A percentile compares a stretch with the other conserved stretches of the same genome.
Conservation (phyloP, 2,113 vertebrate species). For the Bubo blakistoni region DNA sequence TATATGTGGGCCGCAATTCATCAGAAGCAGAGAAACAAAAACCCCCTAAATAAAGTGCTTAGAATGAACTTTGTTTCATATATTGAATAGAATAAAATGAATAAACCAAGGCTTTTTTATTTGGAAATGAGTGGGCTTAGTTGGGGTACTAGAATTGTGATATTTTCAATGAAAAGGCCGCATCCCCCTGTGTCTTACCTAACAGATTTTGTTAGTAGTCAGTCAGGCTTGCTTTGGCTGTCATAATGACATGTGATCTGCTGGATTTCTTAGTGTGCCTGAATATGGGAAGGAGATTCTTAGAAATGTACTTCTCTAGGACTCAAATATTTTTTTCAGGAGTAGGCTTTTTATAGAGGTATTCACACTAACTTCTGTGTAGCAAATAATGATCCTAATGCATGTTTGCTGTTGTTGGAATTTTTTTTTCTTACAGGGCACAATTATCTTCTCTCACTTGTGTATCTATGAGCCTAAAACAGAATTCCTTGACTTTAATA, state of each 20-base stretch:
- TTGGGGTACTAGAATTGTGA: neutral
- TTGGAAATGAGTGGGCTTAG: neutral
- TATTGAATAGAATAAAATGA: neutral
- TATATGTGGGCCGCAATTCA: rapidly evolving
- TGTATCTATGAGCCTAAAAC: neutral
- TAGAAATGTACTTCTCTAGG: neutral
- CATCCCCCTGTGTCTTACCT: neutral
- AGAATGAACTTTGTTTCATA: neutral
- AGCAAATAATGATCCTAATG: neutral
- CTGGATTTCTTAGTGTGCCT: neutral
- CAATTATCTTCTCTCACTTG: neutral
- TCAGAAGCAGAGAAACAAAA: neutral
- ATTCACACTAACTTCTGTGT: neutral
- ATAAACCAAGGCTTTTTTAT: neutral
- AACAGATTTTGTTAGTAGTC: neutral
- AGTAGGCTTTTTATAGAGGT: neutral
- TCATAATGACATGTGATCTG: neutral
- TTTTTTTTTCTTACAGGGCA: neutral
- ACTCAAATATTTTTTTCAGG: neutral
- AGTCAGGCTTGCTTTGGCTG: neutral
- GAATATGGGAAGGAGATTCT: neutral
- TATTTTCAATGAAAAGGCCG: neutral
- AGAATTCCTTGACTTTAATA: neutral
- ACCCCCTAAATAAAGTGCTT: neutral
- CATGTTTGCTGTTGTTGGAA: neutral